These are phyloP conservation scores for Platyrinchus mystaceus DNA, from an alignment of 2,797 vertebrate species.

Conservation along the genomic window DNA sequence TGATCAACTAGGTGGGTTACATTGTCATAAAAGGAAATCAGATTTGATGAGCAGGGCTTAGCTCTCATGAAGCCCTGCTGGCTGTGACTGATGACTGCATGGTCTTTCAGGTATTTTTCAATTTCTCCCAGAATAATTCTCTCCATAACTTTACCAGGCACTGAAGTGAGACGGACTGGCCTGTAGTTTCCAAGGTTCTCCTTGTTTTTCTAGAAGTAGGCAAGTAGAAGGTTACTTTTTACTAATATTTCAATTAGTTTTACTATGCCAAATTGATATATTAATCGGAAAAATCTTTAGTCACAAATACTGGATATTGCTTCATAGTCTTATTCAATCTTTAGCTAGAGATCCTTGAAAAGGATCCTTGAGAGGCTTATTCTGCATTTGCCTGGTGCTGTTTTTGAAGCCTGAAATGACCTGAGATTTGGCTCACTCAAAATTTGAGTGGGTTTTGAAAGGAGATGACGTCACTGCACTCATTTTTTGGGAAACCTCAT, in stretches of 20 bases:
- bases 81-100: background rate
- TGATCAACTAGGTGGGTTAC: background rate
- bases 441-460: constrained; percentile 28
- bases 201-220: background rate
- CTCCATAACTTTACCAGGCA: background rate
- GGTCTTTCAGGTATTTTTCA: background rate
- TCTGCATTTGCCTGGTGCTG: background rate
- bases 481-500: constrained; percentile 47
- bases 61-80: background rate
- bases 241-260: background rate
- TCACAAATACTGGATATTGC: background rate
- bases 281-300: background rate
- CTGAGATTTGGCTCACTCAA: background rate
- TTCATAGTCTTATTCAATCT: background rate
- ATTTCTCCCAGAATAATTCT: background rate
- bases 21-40: background rate
- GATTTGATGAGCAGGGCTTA: background rate
- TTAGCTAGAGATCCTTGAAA: background rate
- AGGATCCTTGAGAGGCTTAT: background rate
- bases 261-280: background rate
- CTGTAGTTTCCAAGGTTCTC: background rate
- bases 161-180: background rate
- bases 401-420: constrained; percentile 41
- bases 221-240: background rate
- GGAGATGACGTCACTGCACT: background rate